These are phyloP conservation scores for Atherix ibis DNA, from an alignment of 2,888 invertebrate genomes.

Conservation along the genomic window DNA sequence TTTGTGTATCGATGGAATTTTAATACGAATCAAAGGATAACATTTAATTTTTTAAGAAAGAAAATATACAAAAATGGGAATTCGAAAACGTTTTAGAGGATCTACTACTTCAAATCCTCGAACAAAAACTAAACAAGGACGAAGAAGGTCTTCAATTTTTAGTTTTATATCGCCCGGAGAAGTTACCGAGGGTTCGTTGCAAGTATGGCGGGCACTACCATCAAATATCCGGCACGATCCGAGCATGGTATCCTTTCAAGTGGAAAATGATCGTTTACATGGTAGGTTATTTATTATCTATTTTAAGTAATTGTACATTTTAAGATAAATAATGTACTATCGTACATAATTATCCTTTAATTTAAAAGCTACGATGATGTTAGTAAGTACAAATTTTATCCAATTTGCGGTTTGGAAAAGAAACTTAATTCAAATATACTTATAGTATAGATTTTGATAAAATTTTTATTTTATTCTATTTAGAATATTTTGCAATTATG, in stretches of 20 bases:
- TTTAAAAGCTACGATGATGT: neutral
- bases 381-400: neutral
- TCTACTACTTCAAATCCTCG: no score
- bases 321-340: neutral
- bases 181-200: conserved; percentile 42
- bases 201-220: conserved; percentile 49
- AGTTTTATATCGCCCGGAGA: conserved; percentile 21
- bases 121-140: neutral
- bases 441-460: no score
- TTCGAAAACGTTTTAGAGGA: conserved; percentile 3
- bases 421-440: no score
- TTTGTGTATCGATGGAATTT: no score
- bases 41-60: no score
- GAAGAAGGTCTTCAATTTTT: conserved; percentile 13
- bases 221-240: conserved; percentile 51
- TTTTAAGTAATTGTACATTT: no score
- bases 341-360: neutral
- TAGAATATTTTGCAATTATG: no score
- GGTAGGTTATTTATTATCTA: conserved; percentile 19
- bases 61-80: conserved; percentile 5
- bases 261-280: conserved; percentile 29
- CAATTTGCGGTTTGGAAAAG: neutral
- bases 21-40: no score
- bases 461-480: no score
- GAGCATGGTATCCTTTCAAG: conserved; percentile 41